Evolutionary conservation across 2,888 invertebrate species (phyloP).

Genomic region (Trichogramma dendrolimi): DNA sequence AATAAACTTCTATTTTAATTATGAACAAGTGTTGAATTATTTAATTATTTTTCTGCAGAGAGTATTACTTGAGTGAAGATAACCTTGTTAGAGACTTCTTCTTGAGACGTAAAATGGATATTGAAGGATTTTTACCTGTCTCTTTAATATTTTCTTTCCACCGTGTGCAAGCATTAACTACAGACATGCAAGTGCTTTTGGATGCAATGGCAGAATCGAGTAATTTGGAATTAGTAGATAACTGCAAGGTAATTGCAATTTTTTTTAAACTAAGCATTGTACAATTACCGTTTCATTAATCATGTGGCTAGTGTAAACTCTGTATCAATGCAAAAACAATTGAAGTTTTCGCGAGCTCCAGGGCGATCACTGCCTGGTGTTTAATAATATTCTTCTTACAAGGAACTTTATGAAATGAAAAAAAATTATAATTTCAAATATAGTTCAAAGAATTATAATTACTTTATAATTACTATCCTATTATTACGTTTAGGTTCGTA

Average conservation of each 20-base stretch:
- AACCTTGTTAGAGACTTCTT: conserved; percentile 95
- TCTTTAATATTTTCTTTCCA: conserved; percentile 94
- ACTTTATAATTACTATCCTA: neutral
- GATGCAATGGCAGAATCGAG: conserved; percentile 83
- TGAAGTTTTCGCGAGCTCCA: conserved; percentile 48
- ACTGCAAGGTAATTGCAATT: conserved; percentile 62
- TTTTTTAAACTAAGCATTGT: conserved; percentile 29
- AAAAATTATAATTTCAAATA: neutral
- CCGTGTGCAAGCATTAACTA: conserved; percentile 82
- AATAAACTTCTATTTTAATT: conserved; percentile 9
- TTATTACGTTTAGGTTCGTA: conserved; percentile 64
- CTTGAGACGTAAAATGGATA: conserved; percentile 93
- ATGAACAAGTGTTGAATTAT: neutral
- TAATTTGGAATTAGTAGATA: conserved; percentile 73
- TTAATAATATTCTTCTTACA: conserved; percentile 47
- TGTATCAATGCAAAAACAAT: conserved; percentile 40
- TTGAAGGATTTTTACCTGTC: conserved; percentile 88
- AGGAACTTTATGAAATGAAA: conserved; percentile 3
- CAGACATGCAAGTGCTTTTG: conserved; percentile 77
- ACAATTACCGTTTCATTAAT: conserved; percentile 5
- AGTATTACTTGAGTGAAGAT: conserved; percentile 98
- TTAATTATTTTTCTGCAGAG: conserved; percentile 63
- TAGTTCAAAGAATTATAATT: conserved; percentile 5
- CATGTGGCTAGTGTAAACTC: conserved; percentile 7
- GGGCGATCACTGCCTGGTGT: conserved; percentile 43